Conservation (phyloP, 2,113 vertebrate species). For the Brachyhypopomus gauderio region DNA sequence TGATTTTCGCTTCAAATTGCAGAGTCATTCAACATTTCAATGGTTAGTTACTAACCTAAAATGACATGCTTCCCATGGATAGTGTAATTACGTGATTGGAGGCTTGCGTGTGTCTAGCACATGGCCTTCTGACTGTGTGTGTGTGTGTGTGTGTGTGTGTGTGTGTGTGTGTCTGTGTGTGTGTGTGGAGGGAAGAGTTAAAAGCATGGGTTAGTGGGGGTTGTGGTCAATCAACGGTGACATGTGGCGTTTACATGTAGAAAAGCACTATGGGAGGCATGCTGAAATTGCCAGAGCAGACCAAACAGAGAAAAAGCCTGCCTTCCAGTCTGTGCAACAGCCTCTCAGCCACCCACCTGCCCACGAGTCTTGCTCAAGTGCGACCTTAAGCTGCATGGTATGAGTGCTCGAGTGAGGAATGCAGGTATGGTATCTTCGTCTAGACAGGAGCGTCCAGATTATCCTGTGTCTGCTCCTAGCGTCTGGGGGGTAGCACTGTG, state of each 20-base stretch:
- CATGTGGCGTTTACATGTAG: slow-evolving; percentile 38
- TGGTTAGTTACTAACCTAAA: slow-evolving; percentile 61
- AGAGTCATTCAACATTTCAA: slow-evolving; percentile 52
- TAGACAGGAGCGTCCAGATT: slow-evolving; percentile 62
- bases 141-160: slow-evolving; percentile 21
- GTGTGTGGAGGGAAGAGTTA: slow-evolving; percentile 32
- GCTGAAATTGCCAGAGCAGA: slow-evolving; percentile 26
- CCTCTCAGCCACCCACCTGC: slow-evolving; percentile 11
- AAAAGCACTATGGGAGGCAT: not conserved
- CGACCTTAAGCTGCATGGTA: slow-evolving; percentile 42
- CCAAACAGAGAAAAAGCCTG: slow-evolving; percentile 44
- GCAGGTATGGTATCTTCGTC: slow-evolving; percentile 59
- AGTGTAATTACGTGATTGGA: slow-evolving; percentile 66
- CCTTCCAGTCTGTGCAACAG: slow-evolving; percentile 27
- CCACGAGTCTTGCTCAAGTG: slow-evolving; percentile 52
- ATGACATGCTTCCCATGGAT: slow-evolving; percentile 60
- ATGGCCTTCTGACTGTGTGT: slow-evolving; percentile 38
- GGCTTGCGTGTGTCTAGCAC: slow-evolving; percentile 51
- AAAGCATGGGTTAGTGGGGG: slow-evolving; percentile 36
- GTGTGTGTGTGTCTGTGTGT: slow-evolving; percentile 46
- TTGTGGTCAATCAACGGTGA: slow-evolving; percentile 25
- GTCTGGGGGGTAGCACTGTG: slow-evolving; percentile 20
- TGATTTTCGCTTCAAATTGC: slow-evolving; percentile 57
- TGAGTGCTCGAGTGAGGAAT: slow-evolving; percentile 60
- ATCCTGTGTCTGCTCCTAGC: slow-evolving; percentile 60